Base-by-base conservation (phyloP, 2,888 invertebrate genomes). In the Mimas tiliae region DNA sequence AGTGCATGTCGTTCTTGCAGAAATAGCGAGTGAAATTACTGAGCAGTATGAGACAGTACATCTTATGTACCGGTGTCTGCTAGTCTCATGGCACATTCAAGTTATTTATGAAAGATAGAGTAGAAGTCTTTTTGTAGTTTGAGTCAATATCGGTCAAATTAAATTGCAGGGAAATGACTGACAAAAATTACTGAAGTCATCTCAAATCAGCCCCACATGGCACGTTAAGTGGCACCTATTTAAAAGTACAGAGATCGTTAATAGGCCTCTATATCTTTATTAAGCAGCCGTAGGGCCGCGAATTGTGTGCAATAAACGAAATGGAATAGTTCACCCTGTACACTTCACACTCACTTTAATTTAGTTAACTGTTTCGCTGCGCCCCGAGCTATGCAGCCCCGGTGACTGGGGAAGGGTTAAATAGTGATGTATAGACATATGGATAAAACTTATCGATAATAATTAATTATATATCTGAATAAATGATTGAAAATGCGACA, bases 241-340 rank as follows among this genome's bases (percentile, higher is more conserved):
- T 83, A 85, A 86, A 87, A 84, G 81, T 82, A 81, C 78, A 78
- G 76, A 78, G 79, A 78, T 74, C 73, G 85, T 85, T 92, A 93
- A 93, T 91, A 88, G 90, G 86, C 81, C 82, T 86, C 89, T 89
- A 91, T 90, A 91, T 93, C 90, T 91, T 90, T 89, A 93, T 91
- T 89, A 90, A 87, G 83, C 82, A 82, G 81, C 72, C 81, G 84
- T 88, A 91, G 93, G 92, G 91, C 90, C 78, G 78, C 76, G 88
- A 90, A 87, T 87, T 87, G 89, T 84, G 85, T 84, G 91, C 90
- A 92, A 93, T 93, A 93, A 93, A 93, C 86, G 92, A 88, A 91
- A 93, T 93, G 93, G 90, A 91, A 93, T 93, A 93, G 93, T 93
- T 90, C 92, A 89, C 92, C 92, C 91, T 90, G 89, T 88, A 91